These are phyloP conservation scores for Melanerpes aurifrons DNA, from an alignment of 2,113 vertebrate species.

Conservation along the genomic window DNA sequence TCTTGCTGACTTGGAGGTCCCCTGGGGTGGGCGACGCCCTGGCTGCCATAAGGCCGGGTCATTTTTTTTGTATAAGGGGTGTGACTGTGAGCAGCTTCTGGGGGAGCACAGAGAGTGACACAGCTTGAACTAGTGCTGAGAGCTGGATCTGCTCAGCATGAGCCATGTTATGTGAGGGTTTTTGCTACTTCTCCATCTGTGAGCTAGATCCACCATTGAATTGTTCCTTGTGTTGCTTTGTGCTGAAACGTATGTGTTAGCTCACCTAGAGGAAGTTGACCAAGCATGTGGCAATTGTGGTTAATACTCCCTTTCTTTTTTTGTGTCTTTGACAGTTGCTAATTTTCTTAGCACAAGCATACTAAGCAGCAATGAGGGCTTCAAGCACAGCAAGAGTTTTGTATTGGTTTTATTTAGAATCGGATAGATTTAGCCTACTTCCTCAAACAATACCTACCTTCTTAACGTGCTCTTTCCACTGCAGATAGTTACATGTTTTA, in stretches of 20 bases:
- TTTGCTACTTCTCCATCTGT: background rate
- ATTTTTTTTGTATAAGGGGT: background rate
- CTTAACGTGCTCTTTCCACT: accelerated
- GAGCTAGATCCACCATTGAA: background rate
- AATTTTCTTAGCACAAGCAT: background rate
- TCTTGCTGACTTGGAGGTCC: background rate
- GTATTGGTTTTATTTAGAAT: background rate
- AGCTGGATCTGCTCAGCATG: background rate
- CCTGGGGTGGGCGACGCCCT: background rate
- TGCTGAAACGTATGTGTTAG: background rate
- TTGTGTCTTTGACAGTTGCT: background rate
- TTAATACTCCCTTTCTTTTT: background rate
- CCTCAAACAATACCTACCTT: background rate
- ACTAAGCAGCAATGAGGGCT: background rate
- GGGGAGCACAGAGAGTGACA: background rate
- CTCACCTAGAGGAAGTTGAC: background rate
- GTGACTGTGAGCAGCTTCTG: background rate
- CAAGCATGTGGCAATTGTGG: background rate
- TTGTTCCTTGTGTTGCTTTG: background rate
- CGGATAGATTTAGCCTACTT: background rate
- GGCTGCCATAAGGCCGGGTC: background rate
- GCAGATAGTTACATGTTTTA: background rate
- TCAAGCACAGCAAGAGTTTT: background rate
- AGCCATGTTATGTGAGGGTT: accelerated
- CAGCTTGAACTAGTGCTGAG: background rate